Percentiles rank a stretch among this genome's conserved stretches.
Evolutionary conservation across 2,888 invertebrate species (phyloP).

Genomic region (Caprella mutica): DNA sequence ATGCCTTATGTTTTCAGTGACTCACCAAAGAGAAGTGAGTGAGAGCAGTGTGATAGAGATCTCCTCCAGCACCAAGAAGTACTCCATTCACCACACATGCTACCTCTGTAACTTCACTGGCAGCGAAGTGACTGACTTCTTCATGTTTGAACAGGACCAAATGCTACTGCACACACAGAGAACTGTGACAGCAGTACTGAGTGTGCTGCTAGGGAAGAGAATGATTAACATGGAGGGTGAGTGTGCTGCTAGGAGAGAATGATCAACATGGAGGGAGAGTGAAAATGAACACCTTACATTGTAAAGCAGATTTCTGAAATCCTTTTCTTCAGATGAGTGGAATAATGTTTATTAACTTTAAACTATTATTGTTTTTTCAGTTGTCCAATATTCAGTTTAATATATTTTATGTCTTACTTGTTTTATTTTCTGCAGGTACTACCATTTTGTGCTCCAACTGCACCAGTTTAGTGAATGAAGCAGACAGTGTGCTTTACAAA

Average conservation of each 20-base stretch:
- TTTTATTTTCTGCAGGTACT: no score
- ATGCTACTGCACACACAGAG: slow-evolving; percentile 33
- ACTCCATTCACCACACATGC: slow-evolving; percentile 21
- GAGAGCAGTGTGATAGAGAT: not conserved
- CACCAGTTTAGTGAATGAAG: slow-evolving; percentile 31
- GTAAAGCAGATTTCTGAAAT: no score
- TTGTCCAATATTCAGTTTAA: no score
- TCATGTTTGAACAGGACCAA: slow-evolving; percentile 32
- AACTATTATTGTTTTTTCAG: no score
- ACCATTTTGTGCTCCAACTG: slow-evolving; percentile 29
- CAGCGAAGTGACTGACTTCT: slow-evolving; percentile 25
- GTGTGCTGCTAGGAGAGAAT: no score
- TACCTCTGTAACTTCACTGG: slow-evolving; percentile 26
- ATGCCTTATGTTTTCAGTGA: no score
- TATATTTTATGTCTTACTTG: no score
- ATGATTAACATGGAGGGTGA: slow-evolving; percentile 25
- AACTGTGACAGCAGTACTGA: slow-evolving; percentile 22
- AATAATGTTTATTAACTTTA: no score
- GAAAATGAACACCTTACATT: no score
- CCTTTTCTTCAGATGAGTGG: no score
- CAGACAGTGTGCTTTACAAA: slow-evolving; percentile 28
- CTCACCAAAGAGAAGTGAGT: not conserved
- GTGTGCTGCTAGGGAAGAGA: slow-evolving; percentile 22
- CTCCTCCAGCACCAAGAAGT: not conserved
- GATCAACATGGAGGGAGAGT: no score